These are phyloP conservation scores for Misgurnus anguillicaudatus DNA, from an alignment of 2,113 vertebrate species.

Conservation along the genomic window DNA sequence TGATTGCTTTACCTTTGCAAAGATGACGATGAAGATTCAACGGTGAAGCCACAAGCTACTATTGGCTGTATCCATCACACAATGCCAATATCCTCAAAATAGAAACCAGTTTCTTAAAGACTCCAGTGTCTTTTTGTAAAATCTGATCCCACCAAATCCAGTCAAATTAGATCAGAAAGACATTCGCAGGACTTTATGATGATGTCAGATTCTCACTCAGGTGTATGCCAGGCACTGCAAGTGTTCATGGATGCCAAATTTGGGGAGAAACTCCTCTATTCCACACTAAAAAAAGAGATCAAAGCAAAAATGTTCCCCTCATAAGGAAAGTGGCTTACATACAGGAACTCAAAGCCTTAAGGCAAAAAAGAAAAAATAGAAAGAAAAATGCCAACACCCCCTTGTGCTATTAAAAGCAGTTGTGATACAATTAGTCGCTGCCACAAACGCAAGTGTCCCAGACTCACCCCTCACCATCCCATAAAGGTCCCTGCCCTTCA, in stretches of 20 bases:
- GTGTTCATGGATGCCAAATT: background rate
- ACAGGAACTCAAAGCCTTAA: background rate
- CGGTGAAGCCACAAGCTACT: background rate
- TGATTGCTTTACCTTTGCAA: conserved; percentile 10
- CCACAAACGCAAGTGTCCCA: conserved; percentile 30
- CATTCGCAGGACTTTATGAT: background rate
- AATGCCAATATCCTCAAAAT: background rate
- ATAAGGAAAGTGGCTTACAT: background rate
- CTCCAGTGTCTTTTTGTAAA: background rate
- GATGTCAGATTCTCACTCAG: background rate
- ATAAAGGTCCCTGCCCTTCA: background rate
- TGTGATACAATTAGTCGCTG: background rate
- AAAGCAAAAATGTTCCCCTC: conserved; percentile 36
- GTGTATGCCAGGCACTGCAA: background rate
- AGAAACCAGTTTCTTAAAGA: background rate
- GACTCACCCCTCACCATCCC: conserved; percentile 23
- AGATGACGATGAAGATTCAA: conserved; percentile 22
- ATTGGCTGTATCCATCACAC: background rate
- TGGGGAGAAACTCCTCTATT: conserved; percentile 8
- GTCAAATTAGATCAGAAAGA: background rate
- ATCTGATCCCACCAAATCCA: background rate
- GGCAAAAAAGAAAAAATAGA: conserved; percentile 10
- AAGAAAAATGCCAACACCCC: conserved; percentile 23
- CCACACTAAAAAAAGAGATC: conserved; percentile 22
- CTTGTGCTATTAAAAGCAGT: conserved; percentile 28